Base-by-base conservation (phyloP, 1,140 invertebrate genomes). In the Contarinia nasturtii region DNA sequence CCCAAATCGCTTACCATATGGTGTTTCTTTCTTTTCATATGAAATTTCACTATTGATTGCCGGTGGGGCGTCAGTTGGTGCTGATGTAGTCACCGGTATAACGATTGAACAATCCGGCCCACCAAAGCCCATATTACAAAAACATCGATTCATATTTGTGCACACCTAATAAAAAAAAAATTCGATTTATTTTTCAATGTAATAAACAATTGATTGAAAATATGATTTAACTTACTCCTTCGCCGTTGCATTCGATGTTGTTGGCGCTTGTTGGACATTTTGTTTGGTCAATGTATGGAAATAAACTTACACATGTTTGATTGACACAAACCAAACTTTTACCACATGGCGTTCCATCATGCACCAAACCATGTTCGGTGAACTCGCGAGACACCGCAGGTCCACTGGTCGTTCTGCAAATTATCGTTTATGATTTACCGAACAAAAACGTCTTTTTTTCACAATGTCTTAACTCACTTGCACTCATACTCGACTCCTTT, bases 301-400 rank as follows among this genome's bases (percentile, higher is more conserved):
- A 86, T 48, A 88, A 73, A 57, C 76, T 86, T 33, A 78, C 75
- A 65, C 89, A 94, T 18, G 87, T 86, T 68, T 92, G 87, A 74
- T 94, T 94, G 49, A 91, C 74, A 69, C 89, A 94, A 57, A 94
- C 83, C 61, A 85, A 73, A 67, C 87, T 82, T 54, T 88, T 81
- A 27, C 85, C 86, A 63, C 89, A 94, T n/a, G 83, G 82, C 19
- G 88, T 90, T 10, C 89, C 89, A 67, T 93, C 88, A 49, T 74
- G 70, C 19, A 92, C 86, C 46, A 93, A 67, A 1, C 87, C 86
- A 55, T 82, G 68, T 37, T 75, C 72, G 7, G 77, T 74, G 49
- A 79, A 71, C 52, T 78, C 77, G 20, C 70, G 66, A 41, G 74
- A 70, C 45, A 75, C 75, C 41, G 73, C 70, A 49, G 73, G 72